These are phyloP conservation scores for Erythrocercus mccallii DNA, from an alignment of 2,113 vertebrate genomes.

Conservation along the genomic window DNA sequence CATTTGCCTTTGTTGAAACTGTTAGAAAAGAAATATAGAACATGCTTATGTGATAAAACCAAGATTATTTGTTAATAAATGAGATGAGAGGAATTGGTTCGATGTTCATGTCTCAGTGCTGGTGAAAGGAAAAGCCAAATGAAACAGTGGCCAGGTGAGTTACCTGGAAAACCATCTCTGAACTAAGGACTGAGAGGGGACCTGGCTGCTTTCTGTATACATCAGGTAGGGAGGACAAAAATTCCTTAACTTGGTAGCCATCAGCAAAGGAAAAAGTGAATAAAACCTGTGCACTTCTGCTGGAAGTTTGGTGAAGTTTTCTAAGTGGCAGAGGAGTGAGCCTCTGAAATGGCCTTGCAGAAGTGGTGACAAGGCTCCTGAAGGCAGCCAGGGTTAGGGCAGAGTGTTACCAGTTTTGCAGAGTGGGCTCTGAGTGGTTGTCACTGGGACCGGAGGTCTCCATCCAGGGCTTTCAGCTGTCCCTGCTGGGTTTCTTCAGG, in stretches of 20 bases:
- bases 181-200: not conserved
- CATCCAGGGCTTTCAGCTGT: not conserved
- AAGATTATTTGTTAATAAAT: not conserved
- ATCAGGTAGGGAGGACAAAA: not conserved
- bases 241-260: not conserved
- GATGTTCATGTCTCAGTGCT: not conserved
- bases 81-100: not conserved
- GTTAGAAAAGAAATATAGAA: not conserved
- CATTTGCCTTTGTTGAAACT: not conserved
- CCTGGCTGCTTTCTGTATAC: not conserved
- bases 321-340: not conserved
- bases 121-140: not conserved
- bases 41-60: not conserved
- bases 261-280: not conserved
- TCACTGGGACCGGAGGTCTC: not conserved
- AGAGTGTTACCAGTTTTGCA: not conserved
- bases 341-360: not conserved
- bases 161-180: not conserved
- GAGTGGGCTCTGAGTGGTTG: not conserved
- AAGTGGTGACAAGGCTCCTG: accelerated
- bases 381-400: not conserved
- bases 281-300: not conserved
- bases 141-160: not conserved
- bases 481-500: not conserved
- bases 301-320: not conserved